Conservation (phyloP, 2,113 vertebrate genomes). For the Brachypteracias leptosomus region DNA sequence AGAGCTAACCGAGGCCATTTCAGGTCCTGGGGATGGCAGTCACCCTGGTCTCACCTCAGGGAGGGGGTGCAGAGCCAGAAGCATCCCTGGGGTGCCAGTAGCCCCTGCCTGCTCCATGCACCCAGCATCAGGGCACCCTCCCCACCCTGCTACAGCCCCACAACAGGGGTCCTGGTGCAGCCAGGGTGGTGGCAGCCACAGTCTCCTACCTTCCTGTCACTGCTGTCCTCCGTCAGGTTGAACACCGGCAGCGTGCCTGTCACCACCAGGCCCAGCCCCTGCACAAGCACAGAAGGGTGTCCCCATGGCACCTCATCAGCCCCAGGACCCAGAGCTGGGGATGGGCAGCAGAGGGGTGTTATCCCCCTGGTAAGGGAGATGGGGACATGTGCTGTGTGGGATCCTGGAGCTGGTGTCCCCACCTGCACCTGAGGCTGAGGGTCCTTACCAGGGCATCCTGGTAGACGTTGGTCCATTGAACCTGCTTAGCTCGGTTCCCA, state of each 20-base stretch:
- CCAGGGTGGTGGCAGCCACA: not conserved
- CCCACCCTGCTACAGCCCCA: not conserved
- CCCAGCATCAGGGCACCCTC: not conserved
- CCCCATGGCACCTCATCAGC: not conserved
- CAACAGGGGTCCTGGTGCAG: not conserved
- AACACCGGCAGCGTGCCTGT: constrained; percentile 96
- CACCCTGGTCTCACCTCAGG: not conserved
- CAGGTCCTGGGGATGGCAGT: accelerated
- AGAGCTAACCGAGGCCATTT: not conserved
- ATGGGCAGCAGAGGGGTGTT: not conserved
- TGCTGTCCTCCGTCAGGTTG: constrained; percentile 88
- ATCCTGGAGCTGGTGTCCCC: not conserved
- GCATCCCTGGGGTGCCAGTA: not conserved
- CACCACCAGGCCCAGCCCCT: constrained; percentile 96
- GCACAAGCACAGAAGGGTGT: not conserved
- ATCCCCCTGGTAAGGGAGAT: not conserved
- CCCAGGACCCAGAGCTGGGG: not conserved
- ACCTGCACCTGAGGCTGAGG: not conserved
- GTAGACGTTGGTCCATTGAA: constrained; percentile 98
- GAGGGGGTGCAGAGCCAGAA: not conserved
- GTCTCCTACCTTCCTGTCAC: constrained; percentile 81
- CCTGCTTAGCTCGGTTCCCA: constrained; percentile 90
- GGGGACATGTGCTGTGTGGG: not conserved
- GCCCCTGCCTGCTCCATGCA: not conserved
- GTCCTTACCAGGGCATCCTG: constrained; percentile 92